A percentile compares a stretch with the other conserved stretches of the same genome.
These are phyloP conservation scores for Rotaria macrura DNA, from an alignment of 2,888 invertebrate genomes.

Conservation along the genomic window DNA sequence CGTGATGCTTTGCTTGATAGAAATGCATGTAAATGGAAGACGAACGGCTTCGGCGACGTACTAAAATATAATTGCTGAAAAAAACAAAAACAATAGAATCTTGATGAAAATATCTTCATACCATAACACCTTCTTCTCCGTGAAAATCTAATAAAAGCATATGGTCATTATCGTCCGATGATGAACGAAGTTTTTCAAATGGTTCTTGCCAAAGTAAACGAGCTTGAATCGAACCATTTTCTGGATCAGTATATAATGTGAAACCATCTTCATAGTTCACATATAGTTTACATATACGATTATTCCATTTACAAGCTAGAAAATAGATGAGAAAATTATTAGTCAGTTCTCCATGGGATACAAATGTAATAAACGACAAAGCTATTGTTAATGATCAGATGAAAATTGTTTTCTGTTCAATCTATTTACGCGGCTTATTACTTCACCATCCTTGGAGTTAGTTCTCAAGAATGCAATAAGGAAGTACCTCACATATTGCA, in stretches of 20 bases:
- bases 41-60: constrained; percentile 92
- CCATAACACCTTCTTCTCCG: constrained; percentile 59
- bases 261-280: constrained; percentile 78
- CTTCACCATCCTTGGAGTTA: no score
- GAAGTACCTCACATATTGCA: no score
- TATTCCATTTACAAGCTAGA: constrained; percentile 58
- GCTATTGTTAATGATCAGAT: no score
- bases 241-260: constrained; percentile 52
- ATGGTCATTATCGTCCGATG: constrained; percentile 82
- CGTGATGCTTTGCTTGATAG: constrained; percentile 69
- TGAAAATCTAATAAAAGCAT: constrained; percentile 86
- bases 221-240: not conserved
- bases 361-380: no score
- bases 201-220: constrained; percentile 65
- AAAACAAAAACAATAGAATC: constrained; percentile 35
- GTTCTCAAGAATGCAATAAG: no score
- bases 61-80: constrained; percentile 84
- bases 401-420: no score
- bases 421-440: no score
- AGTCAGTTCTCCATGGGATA: no score
- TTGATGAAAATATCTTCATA: constrained; percentile 36
- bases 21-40: constrained; percentile 94
- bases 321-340: no score
- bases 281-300: constrained; percentile 62
- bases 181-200: constrained; percentile 80